Evolutionary conservation across 2,113 vertebrate genomes (phyloP).

Genomic region (pig (Sus scrofa)): T2T-Sscrofa CM000812.6:199383001-199383500

Average conservation of each 20-base stretch:
- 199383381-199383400: constrained; percentile 29
- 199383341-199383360: neutral
- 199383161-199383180: constrained; percentile 59
- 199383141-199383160: constrained; percentile 72
- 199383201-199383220: neutral
- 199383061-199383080: constrained; percentile 78
- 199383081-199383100: constrained; percentile 77
- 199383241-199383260: neutral
- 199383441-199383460: neutral
- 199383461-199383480: constrained; percentile 23
- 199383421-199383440: neutral
- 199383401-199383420: neutral
- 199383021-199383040: constrained; percentile 64
- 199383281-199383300: neutral
- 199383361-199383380: neutral
- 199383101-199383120: constrained; percentile 72
- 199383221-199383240: neutral
- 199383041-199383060: constrained; percentile 65
- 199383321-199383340: constrained; percentile 6
- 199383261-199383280: neutral
- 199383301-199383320: constrained; percentile 35
- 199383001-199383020: constrained; percentile 51
- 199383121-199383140: constrained; percentile 75
- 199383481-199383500: constrained; percentile 1
- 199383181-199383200: constrained; percentile 33